Evolutionary conservation across 2,888 invertebrate genomes (phyloP).

Genomic region (Eutolmus rufibarbis): DNA sequence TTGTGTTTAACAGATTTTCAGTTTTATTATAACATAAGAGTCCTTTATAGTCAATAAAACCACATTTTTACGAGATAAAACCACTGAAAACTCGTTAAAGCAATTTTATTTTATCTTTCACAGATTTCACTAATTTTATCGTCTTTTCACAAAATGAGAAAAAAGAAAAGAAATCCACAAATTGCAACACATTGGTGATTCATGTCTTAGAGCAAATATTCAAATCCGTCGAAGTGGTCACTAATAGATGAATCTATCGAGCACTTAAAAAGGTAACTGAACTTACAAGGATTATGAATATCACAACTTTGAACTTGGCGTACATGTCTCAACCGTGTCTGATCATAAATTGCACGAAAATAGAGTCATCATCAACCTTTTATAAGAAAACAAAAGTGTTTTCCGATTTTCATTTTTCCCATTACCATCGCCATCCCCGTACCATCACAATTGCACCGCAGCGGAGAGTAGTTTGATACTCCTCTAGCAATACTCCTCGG

Average conservation of each 20-base stretch:
- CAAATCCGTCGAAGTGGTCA: neutral
- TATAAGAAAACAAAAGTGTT: constrained; percentile 54
- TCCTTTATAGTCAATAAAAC: neutral
- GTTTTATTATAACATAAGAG: neutral
- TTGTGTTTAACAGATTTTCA: neutral
- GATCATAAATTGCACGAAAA: constrained; percentile 59
- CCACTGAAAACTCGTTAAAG: neutral
- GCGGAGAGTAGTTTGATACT: neutral
- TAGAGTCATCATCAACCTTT: constrained; percentile 57
- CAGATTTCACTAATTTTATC: neutral
- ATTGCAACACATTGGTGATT: neutral
- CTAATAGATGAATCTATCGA: neutral
- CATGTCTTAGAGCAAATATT: neutral
- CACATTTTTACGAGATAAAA: neutral
- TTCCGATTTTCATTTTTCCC: constrained; percentile 37
- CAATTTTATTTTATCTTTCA: neutral
- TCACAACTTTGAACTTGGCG: constrained; percentile 53
- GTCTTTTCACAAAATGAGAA: neutral
- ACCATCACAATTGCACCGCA: neutral
- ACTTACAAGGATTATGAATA: constrained; percentile 59
- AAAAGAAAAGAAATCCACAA: neutral
- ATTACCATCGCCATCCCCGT: neutral
- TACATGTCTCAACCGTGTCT: constrained; percentile 59
- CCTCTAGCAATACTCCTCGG: neutral
- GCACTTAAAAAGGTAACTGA: constrained; percentile 28